Percentiles rank a stretch among this genome's conserved stretches.
Conservation (phyloP, 2,888 invertebrate species). For the Hylaea fasciaria region DNA sequence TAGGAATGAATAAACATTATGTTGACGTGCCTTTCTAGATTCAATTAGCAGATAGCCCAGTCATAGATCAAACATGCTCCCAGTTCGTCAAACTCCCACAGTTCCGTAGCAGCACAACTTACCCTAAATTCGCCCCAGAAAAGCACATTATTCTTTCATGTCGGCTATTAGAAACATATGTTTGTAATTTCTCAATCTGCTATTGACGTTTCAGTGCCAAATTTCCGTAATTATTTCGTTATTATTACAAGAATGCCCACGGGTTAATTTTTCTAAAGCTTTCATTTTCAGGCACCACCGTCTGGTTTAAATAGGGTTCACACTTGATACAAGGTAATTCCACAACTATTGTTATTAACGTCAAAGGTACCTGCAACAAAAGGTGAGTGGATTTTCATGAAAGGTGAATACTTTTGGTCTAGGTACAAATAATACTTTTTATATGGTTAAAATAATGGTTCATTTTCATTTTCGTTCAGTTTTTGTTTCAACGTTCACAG, state of each 20-base stretch:
- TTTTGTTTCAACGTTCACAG: no score
- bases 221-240: conserved; percentile 29
- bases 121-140: conserved; percentile 12
- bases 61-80: no score
- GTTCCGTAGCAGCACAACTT: background rate
- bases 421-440: no score
- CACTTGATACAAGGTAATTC: background rate
- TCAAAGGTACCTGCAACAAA: no score
- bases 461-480: no score
- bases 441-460: no score
- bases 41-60: no score
- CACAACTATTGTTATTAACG: no score
- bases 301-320: conserved; percentile 18
- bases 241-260: conserved; percentile 24
- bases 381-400: no score
- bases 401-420: no score
- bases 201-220: conserved; percentile 36
- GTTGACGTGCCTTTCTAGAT: background rate
- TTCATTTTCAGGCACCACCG: conserved; percentile 30
- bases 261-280: conserved; percentile 32
- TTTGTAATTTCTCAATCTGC: conserved; percentile 31
- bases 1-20: background rate
- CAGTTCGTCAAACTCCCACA: conserved; percentile 3
- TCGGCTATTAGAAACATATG: conserved; percentile 13
- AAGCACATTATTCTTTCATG: conserved; percentile 26